These are phyloP conservation scores for Alethe diademata DNA, from an alignment of 2,113 vertebrate species.

Conservation along the genomic window DNA sequence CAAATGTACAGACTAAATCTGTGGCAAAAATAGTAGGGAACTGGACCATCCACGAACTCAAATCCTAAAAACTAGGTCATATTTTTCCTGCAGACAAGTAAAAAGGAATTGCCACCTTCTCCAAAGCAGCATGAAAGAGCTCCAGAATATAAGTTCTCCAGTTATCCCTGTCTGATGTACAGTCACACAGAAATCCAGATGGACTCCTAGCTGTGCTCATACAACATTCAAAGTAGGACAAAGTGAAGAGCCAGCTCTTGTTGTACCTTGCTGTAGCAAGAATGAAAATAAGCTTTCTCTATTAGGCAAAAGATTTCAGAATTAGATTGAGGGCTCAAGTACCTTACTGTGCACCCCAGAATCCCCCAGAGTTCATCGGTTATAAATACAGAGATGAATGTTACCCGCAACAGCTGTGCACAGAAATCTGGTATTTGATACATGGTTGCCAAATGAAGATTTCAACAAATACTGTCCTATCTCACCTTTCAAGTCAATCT, in stretches of 20 bases:
- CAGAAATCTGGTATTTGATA: not conserved
- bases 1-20: not conserved
- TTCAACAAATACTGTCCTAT: not conserved
- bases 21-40: not conserved
- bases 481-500: not conserved
- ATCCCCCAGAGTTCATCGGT: not conserved
- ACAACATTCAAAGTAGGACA: not conserved
- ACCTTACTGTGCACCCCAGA: not conserved
- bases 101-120: not conserved
- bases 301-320: not conserved
- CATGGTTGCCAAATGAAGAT: not conserved
- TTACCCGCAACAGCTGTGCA: not conserved
- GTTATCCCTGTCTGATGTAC: not conserved
- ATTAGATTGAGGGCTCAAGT: not conserved
- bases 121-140: not conserved
- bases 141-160: not conserved
- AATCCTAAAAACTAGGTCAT: not conserved
- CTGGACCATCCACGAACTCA: not conserved
- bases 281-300: not conserved
- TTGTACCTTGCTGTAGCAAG: not conserved
- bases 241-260: fast-evolving
- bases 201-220: not conserved
- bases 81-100: not conserved
- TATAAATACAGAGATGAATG: not conserved
- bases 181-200: not conserved